Conservation (phyloP, 2,797 vertebrate genomes). For the Mus spretus region DNA sequence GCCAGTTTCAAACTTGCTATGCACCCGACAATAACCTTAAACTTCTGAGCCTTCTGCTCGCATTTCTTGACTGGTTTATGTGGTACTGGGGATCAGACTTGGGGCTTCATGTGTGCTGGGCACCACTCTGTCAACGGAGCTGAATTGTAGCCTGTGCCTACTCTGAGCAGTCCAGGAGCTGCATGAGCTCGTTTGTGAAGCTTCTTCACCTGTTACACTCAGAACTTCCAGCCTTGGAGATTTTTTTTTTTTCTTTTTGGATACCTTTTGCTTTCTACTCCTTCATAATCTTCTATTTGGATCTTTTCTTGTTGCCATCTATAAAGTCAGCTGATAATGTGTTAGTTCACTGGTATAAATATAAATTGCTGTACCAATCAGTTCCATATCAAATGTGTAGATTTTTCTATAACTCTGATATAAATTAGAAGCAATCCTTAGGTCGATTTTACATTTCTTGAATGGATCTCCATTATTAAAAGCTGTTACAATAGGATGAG, state of each 20-base stretch:
- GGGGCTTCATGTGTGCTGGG: no score
- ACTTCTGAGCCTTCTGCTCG: background rate
- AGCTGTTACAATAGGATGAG: background rate
- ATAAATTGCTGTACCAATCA: background rate
- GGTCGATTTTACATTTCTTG: constrained; percentile 11
- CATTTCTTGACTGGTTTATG: background rate
- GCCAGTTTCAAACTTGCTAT: background rate
- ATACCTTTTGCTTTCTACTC: background rate
- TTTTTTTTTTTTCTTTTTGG: background rate
- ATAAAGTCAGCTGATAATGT: background rate
- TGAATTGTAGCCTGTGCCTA: background rate
- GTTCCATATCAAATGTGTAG: background rate
- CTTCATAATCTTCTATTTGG: constrained; percentile 24
- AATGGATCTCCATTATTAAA: background rate
- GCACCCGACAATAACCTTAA: background rate
- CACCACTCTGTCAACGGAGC: background rate
- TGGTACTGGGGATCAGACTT: background rate
- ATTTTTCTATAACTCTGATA: constrained; percentile 52
- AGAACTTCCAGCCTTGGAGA: background rate
- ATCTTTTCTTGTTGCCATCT: constrained; percentile 30
- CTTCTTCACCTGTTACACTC: constrained; percentile 24
- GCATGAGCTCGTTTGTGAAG: background rate
- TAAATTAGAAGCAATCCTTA: constrained; percentile 23
- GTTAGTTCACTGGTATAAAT: background rate
- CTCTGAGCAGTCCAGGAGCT: background rate